phyloP scores from a whole-genome alignment of 37 sponge, comb jelly and placozoan species.

The Beroe ovata region DNA sequence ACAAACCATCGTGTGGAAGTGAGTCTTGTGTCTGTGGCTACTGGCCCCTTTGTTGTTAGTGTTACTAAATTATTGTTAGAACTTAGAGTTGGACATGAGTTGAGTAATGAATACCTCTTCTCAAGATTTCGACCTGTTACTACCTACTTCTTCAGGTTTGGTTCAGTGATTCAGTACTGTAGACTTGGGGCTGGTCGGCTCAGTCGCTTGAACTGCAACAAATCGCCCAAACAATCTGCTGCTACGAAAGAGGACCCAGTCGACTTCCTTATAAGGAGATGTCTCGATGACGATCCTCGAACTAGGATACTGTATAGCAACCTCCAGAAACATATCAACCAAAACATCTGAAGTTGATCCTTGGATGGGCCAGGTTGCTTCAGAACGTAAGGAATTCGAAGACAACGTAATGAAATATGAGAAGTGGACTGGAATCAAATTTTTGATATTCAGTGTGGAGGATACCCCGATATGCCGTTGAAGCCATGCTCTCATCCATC shows the following conservation, averaged over 20 bases:
- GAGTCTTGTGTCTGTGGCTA: slow-evolving; percentile 7
- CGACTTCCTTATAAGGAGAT: slow-evolving; percentile 31
- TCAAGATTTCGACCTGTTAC: too few relatives aligned
- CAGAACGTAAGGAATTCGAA: too few relatives aligned
- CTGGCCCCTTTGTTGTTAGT: too few relatives aligned
- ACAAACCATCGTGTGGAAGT: slow-evolving; percentile 60
- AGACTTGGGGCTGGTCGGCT: slow-evolving; percentile 21
- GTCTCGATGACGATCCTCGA: slow-evolving; percentile 43
- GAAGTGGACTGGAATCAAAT: too few relatives aligned
- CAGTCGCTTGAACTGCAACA: neutral
- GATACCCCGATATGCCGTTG: too few relatives aligned
- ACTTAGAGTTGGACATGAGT: too few relatives aligned
- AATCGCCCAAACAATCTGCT: neutral
- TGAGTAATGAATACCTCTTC: too few relatives aligned
- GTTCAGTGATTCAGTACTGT: slow-evolving; percentile 48
- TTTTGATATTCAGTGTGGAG: too few relatives aligned
- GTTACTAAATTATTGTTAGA: too few relatives aligned
- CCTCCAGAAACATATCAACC: slow-evolving; percentile 59
- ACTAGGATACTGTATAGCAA: slow-evolving; percentile 52
- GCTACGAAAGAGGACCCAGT: neutral
- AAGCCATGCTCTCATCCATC: too few relatives aligned
- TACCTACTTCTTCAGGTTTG: slow-evolving; percentile 45
- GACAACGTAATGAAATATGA: too few relatives aligned
- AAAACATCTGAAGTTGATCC: slow-evolving; percentile 40
- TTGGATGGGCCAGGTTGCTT: too few relatives aligned